Base-by-base conservation (phyloP, 2,797 vertebrate species). In the Phoeniculus purpureus region DNA sequence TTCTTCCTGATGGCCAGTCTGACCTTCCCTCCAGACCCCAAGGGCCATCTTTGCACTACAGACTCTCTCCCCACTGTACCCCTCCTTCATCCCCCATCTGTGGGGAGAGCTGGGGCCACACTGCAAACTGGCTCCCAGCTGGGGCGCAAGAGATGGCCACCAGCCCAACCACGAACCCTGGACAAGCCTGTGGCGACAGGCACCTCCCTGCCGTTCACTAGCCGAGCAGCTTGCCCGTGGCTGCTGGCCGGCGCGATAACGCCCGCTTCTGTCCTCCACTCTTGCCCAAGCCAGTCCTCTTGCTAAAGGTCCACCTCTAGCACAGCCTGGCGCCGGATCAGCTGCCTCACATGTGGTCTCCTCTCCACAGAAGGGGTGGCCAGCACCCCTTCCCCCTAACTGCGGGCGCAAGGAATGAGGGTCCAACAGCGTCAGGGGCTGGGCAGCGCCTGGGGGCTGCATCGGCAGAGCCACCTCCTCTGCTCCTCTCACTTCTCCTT, bases 251-350 rank as follows among this genome's bases (percentile, higher is more conserved):
- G 1, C 1, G 56, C 92, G 94, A 71, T 77, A 82, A 81, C 68
- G 74, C 68, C 20, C 3, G 43, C 78, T 92, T 62, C 77, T 85
- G 87, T 56, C 80, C 76, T 74, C 68, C 61, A 61, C 15, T 15
- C 17, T 34, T 47, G 1, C 56, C 58, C 68, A 43, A 95, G 77
- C 88, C 96, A 89, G 68, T 55, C 70, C 83, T 95, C 93, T 96
- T 95, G 93, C 88, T 94, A 87, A 94, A 95, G 64, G 85, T 93
- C 81, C 90, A 94, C 91, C 93, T 95, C 95, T 92, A 95, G 92
- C 94, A 93, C 76, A 96, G 85, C 76, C 90, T 84, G 72, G 79
- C 90, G 70, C 29, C 92, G 88, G 93, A 96, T 96, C 91, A 90
- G 95, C 91, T 85, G 86, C 92, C 81, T 94, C 89, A 94, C 82